Conservation (phyloP, 1,140 invertebrate genomes). For the Brachionus angularis region DNA sequence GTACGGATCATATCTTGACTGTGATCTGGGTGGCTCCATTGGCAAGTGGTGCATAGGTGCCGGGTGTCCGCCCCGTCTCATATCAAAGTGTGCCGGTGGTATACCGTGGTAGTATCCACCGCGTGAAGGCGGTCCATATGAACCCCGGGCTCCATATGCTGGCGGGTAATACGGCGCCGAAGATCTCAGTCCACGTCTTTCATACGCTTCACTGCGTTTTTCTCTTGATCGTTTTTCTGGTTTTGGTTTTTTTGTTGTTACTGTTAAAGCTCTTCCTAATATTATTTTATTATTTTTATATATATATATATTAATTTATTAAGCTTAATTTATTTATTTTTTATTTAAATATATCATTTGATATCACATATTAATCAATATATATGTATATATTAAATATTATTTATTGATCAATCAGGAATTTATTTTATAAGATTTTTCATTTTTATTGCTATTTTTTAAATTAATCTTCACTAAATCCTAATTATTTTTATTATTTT, state of each 20-base stretch:
- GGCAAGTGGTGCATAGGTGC: slow-evolving; percentile 1
- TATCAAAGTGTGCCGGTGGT: not conserved
- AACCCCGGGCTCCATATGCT: not conserved
- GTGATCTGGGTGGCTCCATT: slow-evolving; percentile 2
- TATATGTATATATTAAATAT: too few relatives aligned
- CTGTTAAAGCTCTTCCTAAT: slow-evolving; percentile 15
- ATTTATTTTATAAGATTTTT: too few relatives aligned
- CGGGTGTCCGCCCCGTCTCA: not conserved
- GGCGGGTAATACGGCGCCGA: not conserved
- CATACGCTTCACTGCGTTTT: not conserved
- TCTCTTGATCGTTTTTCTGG: too few relatives aligned
- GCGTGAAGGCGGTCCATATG: not conserved
- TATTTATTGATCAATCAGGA: too few relatives aligned
- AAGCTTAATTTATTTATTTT: not conserved
- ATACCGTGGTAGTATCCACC: not conserved
- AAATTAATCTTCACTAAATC: not conserved
- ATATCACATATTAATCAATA: too few relatives aligned
- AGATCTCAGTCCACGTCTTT: not conserved
- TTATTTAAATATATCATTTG: not conserved
- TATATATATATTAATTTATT: slow-evolving; percentile 29
- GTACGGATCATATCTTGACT: slow-evolving; percentile 11
- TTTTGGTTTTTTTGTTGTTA: slow-evolving; percentile 25
- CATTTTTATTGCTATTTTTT: too few relatives aligned
- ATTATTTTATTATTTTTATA: not conserved
- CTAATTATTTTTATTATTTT: not conserved